Percentiles rank a stretch among this genome's conserved stretches.
Evolutionary conservation across 2,797 vertebrate species (phyloP).

Genomic region (Babyrousa celebensis): DNA sequence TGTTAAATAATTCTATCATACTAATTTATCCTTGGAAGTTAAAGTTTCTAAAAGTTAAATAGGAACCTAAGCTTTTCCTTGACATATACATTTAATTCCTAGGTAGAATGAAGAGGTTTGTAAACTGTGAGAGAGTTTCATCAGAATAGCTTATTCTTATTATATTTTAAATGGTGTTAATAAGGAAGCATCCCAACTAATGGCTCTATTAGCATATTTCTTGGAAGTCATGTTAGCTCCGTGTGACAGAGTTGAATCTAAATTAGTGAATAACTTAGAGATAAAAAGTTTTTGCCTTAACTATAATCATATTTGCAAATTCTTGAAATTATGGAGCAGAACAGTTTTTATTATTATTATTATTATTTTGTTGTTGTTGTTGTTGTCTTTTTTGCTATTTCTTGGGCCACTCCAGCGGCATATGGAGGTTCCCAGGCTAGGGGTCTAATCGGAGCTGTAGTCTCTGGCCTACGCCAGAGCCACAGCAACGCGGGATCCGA

Average conservation of each 20-base stretch:
- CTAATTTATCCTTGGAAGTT: conserved; percentile 24
- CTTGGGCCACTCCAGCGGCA: too few species aligned
- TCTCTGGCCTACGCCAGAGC: too few species aligned
- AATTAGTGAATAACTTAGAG: conserved; percentile 81
- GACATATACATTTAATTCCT: conserved; percentile 55
- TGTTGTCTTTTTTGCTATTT: too few species aligned
- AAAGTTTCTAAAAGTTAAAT: conserved; percentile 44
- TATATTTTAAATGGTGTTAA: conserved; percentile 51
- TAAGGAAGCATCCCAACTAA: conserved; percentile 51
- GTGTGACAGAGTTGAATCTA: conserved; percentile 65
- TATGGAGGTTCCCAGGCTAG: too few species aligned
- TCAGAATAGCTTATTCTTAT: conserved; percentile 2
- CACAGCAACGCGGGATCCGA: too few species aligned
- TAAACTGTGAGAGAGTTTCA: conserved; percentile 39
- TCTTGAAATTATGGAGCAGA: background rate
- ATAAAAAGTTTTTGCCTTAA: conserved; percentile 50
- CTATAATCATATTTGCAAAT: conserved; percentile 55
- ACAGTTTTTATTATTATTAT: conserved; percentile 31
- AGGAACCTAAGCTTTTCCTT: background rate
- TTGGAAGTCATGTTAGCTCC: conserved; percentile 61
- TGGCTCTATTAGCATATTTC: conserved; percentile 71
- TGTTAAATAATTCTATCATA: background rate
- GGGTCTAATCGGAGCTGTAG: too few species aligned
- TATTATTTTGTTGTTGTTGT: too few species aligned
- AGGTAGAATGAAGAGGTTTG: background rate